Conservation (phyloP, 2,888 invertebrate species). For the Dermolepida albohirtum region DNA sequence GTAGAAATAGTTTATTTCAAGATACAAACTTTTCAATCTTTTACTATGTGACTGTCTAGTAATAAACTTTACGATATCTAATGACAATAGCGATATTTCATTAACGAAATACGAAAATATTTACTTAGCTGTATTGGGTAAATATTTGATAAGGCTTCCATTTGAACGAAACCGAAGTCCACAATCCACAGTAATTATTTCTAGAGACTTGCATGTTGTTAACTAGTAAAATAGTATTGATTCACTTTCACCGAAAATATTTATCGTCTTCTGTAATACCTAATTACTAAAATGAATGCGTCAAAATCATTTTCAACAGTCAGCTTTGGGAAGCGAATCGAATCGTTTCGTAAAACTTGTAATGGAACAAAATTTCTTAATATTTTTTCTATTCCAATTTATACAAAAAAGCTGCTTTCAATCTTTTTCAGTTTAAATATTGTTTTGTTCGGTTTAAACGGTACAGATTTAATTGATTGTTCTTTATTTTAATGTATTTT, state of each 20-base stretch:
- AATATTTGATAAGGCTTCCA: slow-evolving; percentile 26
- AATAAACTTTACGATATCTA: background rate
- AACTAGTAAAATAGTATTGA: slow-evolving; percentile 9
- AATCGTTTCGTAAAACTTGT: background rate
- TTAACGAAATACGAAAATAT: slow-evolving; percentile 12
- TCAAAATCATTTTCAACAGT: background rate
- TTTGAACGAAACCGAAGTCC: slow-evolving; percentile 26
- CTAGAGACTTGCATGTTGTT: background rate
- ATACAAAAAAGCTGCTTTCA: no score
- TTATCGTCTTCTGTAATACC: slow-evolving; percentile 18
- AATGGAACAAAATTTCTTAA: no score
- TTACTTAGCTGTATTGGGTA: slow-evolving; percentile 5
- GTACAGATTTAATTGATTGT: no score
- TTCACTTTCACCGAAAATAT: slow-evolving; percentile 33
- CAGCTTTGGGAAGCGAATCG: slow-evolving; percentile 5
- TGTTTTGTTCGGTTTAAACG: no score
- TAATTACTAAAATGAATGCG: slow-evolving; percentile 6
- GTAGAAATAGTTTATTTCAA: no score
- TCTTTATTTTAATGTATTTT: no score
- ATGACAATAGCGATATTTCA: slow-evolving; percentile 6
- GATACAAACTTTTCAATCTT: no score
- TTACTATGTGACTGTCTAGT: no score
- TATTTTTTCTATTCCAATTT: no score
- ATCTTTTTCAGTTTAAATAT: no score
- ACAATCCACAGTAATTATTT: slow-evolving; percentile 17